Evolutionary conservation across 1,140 invertebrate species (phyloP).

Genomic region (Acyrthosiphon pisum): DNA sequence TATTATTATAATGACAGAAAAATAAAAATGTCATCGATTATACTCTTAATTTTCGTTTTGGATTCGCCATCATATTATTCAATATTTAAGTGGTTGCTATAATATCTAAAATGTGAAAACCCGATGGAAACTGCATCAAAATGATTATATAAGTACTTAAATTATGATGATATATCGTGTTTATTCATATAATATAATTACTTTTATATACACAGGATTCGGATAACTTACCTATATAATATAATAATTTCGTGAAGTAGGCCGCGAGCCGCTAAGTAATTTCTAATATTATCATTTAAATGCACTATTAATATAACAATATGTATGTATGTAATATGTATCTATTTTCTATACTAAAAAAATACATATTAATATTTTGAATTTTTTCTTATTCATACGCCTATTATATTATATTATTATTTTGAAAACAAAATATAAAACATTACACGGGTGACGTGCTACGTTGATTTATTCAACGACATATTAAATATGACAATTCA

Average conservation of each 20-base stretch:
- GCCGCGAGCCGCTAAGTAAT: neutral
- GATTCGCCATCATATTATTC: neutral
- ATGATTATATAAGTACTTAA: neutral
- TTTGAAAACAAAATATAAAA: neutral
- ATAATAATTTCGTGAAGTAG: neutral
- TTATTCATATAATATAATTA: neutral
- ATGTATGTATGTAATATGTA: neutral
- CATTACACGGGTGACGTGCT: neutral
- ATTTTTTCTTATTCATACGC: neutral
- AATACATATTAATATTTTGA: neutral
- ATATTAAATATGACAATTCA: neutral
- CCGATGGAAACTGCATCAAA: neutral
- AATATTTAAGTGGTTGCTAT: neutral
- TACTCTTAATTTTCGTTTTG: neutral
- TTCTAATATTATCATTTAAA: neutral
- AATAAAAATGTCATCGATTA: neutral
- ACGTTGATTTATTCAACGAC: neutral
- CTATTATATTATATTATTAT: too few species aligned
- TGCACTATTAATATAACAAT: neutral
- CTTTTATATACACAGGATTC: neutral
- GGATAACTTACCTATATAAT: neutral
- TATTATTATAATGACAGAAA: neutral
- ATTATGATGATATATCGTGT: neutral
- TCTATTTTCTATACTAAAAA: neutral
- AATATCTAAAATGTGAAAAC: neutral